Percentiles rank a stretch among this genome's conserved stretches.
These are phyloP conservation scores for Amblyopsis rosae DNA, from an alignment of 2,113 vertebrate species.

Conservation along the genomic window DNA sequence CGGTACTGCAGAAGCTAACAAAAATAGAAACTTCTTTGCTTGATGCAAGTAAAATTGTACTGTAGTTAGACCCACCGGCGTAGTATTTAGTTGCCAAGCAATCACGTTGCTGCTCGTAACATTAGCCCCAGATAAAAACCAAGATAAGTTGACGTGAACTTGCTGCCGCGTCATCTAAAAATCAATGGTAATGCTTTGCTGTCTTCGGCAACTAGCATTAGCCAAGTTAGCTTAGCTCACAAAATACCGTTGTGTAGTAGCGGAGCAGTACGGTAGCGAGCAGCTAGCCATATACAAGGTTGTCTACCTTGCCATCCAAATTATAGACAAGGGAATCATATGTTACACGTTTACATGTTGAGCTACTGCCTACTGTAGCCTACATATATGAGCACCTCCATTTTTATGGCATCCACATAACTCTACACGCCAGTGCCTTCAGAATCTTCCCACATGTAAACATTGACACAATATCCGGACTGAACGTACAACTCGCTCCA, in stretches of 20 bases:
- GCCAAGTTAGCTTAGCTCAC: constrained; percentile 1
- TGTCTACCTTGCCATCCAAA: too few species aligned
- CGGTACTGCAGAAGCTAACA: constrained; percentile 4
- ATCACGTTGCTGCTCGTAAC: not conserved
- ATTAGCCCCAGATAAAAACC: not conserved
- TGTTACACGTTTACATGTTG: too few species aligned
- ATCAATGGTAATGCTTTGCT: not conserved
- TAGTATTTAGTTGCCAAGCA: not conserved
- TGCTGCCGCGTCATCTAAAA: constrained; percentile 43
- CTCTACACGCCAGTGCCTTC: too few species aligned
- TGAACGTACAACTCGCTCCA: too few species aligned
- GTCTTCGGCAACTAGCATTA: not conserved
- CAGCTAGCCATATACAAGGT: too few species aligned
- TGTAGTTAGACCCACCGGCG: not conserved
- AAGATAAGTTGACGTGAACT: constrained; percentile 38
- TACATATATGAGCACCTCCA: too few species aligned
- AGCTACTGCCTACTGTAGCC: too few species aligned
- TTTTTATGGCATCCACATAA: too few species aligned
- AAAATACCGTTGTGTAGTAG: not conserved
- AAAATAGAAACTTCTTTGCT: constrained; percentile 20
- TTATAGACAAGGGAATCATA: too few species aligned
- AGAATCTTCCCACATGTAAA: too few species aligned
- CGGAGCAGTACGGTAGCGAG: too few species aligned
- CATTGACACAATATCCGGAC: too few species aligned
- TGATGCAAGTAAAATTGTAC: not conserved